These are phyloP conservation scores for Bos javanicus DNA, from an alignment of 2,113 vertebrate genomes.

Conservation along the genomic window DNA sequence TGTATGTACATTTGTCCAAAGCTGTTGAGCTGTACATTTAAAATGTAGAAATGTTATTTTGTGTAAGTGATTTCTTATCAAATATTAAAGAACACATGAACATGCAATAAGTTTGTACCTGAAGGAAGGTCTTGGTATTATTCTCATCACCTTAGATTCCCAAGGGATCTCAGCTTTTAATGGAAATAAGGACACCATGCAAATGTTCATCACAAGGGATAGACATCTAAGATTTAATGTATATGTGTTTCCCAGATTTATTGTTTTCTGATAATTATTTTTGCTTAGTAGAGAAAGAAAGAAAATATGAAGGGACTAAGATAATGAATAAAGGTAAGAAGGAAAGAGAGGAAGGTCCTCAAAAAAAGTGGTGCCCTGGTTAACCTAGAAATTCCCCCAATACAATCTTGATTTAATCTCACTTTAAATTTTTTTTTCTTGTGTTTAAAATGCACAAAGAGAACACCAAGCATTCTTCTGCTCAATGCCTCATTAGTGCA, in stretches of 20 bases:
- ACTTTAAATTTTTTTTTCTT: not conserved
- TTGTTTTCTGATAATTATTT: not conserved
- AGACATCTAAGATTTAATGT: not conserved
- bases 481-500: not conserved
- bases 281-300: not conserved
- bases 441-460: not conserved
- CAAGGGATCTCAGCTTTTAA: not conserved
- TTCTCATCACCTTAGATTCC: not conserved
- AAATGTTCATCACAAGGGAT: not conserved
- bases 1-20: not conserved
- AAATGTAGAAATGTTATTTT: not conserved
- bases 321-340: not conserved
- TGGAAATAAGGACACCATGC: rapidly evolving
- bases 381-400: not conserved
- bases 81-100: not conserved
- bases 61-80: not conserved
- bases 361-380: not conserved
- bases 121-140: not conserved
- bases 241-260: not conserved
- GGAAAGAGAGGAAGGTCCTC: not conserved
- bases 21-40: not conserved
- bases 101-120: not conserved
- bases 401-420: not conserved
- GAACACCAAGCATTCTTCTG: not conserved
- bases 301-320: not conserved